Evolutionary conservation across 2,888 invertebrate species (phyloP).

Genomic region (Mesorhabditis belari): DNA sequence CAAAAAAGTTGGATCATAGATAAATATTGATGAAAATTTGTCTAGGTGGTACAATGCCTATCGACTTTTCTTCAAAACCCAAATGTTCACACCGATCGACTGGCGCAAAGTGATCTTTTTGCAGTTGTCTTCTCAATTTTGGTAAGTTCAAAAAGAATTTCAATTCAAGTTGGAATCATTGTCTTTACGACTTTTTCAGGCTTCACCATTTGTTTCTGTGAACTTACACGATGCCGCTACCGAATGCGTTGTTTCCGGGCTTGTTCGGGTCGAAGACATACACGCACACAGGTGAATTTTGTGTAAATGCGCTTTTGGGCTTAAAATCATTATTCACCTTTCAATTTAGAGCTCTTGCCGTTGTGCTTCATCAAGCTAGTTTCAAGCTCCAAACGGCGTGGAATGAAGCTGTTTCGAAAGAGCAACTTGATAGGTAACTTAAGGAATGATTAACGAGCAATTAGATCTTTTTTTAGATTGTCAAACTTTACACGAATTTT

Average conservation of each 20-base stretch:
- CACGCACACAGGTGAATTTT: slow-evolving; percentile 64
- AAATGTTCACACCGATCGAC: slow-evolving; percentile 70
- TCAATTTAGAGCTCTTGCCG: slow-evolving; percentile 72
- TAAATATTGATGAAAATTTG: slow-evolving; percentile 4
- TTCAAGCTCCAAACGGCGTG: not conserved
- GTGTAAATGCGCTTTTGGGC: too few species aligned
- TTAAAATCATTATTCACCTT: too few species aligned
- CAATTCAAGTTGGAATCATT: not conserved
- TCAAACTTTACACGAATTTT: slow-evolving; percentile 89
- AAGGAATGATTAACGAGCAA: not conserved
- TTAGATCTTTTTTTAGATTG: slow-evolving; percentile 59
- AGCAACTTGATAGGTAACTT: slow-evolving; percentile 76
- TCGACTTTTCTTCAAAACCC: slow-evolving; percentile 83
- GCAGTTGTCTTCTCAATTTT: slow-evolving; percentile 54
- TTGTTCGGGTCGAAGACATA: slow-evolving; percentile 51
- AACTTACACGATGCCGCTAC: slow-evolving; percentile 78
- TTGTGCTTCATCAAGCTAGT: slow-evolving; percentile 65
- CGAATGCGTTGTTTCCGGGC: slow-evolving; percentile 28
- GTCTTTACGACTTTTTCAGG: slow-evolving; percentile 41
- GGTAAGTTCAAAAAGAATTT: slow-evolving; percentile 57
- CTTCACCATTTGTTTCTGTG: slow-evolving; percentile 50
- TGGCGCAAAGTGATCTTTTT: slow-evolving; percentile 59
- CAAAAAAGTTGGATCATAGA: slow-evolving; percentile 8
- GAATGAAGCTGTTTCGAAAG: slow-evolving; percentile 77
- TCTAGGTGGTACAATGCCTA: slow-evolving; percentile 62